Conservation (phyloP, 2,797 vertebrate species). For the Paguma larvata region DNA sequence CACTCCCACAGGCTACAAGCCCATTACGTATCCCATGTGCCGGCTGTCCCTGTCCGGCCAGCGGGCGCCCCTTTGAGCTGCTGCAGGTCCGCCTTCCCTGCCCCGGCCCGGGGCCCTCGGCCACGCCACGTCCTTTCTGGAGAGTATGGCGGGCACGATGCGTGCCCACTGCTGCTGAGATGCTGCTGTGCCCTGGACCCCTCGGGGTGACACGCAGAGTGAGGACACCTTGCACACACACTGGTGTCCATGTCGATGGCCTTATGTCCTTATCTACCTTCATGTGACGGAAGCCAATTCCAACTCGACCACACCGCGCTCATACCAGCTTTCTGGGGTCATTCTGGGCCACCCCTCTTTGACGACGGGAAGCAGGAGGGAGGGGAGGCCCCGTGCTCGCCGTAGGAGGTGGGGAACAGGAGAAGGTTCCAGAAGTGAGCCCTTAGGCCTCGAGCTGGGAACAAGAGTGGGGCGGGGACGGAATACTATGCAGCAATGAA, state of each 20-base stretch:
- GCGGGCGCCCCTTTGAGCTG: fast-evolving
- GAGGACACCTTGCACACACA: fast-evolving
- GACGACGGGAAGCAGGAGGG: neutral
- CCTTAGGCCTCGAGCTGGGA: fast-evolving
- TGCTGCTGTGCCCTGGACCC: fast-evolving
- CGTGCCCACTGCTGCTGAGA: fast-evolving
- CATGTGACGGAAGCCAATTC: fast-evolving
- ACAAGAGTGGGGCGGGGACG: fast-evolving
- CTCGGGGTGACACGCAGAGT: fast-evolving
- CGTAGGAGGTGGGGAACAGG: fast-evolving
- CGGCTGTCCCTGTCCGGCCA: neutral
- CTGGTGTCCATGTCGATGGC: fast-evolving
- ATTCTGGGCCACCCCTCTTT: neutral
- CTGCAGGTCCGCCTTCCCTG: neutral
- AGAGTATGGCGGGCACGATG: neutral
- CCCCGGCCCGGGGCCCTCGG: neutral
- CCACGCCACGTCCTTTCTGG: fast-evolving
- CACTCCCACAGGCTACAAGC: fast-evolving
- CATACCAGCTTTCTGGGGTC: neutral
- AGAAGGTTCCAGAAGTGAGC: neutral
- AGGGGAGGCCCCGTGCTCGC: neutral
- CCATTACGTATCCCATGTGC: neutral
- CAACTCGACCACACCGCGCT: fast-evolving
- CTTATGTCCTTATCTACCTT: fast-evolving
- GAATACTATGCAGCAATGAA: neutral